Percentiles rank a stretch among this genome's conserved stretches.
Conservation (phyloP, 1,140 invertebrate species). For the Aphelenchoides fujianensis region DNA sequence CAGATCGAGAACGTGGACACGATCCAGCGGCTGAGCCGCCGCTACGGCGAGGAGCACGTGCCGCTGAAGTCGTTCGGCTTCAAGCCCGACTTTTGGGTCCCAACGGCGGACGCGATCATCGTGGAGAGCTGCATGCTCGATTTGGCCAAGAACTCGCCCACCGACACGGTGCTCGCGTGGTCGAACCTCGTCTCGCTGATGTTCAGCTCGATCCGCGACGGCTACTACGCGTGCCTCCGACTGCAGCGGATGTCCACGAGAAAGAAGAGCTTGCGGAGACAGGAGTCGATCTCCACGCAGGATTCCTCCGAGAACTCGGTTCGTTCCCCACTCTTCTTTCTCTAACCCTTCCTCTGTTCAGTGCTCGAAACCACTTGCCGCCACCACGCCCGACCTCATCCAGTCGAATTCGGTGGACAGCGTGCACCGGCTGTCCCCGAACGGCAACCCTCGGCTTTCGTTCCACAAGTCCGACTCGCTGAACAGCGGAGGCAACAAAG, state of each 20-base stretch:
- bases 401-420: constrained; percentile 12
- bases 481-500: constrained; percentile 21
- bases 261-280: constrained; percentile 35
- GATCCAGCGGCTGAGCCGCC: constrained; percentile 39
- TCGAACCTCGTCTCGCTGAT: constrained; percentile 56
- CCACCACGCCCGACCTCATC: background rate
- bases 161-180: constrained; percentile 58
- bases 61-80: constrained; percentile 54
- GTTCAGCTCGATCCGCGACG: constrained; percentile 54
- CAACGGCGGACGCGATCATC: constrained; percentile 56
- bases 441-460: background rate
- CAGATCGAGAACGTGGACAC: constrained; percentile 54
- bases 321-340: background rate
- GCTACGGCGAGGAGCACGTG: constrained; percentile 57
- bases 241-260: constrained; percentile 50
- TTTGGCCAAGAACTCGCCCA: constrained; percentile 55
- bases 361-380: background rate
- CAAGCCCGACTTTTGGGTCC: constrained; percentile 59
- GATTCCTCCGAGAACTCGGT: constrained; percentile 24
- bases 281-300: constrained; percentile 25
- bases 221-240: constrained; percentile 54
- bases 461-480: constrained; percentile 11
- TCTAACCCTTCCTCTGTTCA: background rate
- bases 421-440: background rate
- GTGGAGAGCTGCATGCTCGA: constrained; percentile 56